Conservation (phyloP, 1,140 invertebrate species). For the Eupeodes corollae region DNA sequence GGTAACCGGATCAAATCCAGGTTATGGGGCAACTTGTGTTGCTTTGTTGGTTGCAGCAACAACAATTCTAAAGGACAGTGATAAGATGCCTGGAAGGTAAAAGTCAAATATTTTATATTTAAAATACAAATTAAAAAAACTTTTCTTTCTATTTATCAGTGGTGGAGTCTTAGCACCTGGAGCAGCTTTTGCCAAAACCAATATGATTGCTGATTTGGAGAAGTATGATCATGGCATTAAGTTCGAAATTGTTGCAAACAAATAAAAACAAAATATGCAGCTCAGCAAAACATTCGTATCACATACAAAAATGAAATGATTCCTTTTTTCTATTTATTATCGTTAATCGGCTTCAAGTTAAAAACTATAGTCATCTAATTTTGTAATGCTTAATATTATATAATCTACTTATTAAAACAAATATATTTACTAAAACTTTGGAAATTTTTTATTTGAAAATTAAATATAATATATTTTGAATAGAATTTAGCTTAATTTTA, state of each 20-base stretch:
- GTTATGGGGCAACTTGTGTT: constrained; percentile 72
- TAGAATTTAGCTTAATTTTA: too few species aligned
- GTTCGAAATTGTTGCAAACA: constrained; percentile 32
- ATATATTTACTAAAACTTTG: too few species aligned
- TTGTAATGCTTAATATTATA: too few species aligned
- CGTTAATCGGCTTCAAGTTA: too few species aligned
- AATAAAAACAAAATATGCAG: constrained; percentile 13
- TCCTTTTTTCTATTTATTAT: too few species aligned
- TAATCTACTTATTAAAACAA: too few species aligned
- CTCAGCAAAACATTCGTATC: too few species aligned
- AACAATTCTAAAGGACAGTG: constrained; percentile 60
- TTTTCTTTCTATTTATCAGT: constrained; percentile 9
- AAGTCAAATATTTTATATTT: constrained; percentile 37
- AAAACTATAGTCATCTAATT: too few species aligned
- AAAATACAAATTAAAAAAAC: background rate
- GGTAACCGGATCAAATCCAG: constrained; percentile 56
- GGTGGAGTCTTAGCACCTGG: constrained; percentile 42
- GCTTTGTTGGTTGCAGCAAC: constrained; percentile 58
- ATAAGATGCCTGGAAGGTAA: constrained; percentile 54
- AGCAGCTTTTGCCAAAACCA: constrained; percentile 30
- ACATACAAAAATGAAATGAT: too few species aligned
- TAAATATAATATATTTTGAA: too few species aligned
- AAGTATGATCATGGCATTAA: constrained; percentile 34
- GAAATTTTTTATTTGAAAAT: too few species aligned
- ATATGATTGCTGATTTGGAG: constrained; percentile 29